Percentiles rank a stretch among this genome's conserved stretches.
phyloP scores from a whole-genome alignment of 1,140 invertebrate species.

The Cotesia glomerata region DNA sequence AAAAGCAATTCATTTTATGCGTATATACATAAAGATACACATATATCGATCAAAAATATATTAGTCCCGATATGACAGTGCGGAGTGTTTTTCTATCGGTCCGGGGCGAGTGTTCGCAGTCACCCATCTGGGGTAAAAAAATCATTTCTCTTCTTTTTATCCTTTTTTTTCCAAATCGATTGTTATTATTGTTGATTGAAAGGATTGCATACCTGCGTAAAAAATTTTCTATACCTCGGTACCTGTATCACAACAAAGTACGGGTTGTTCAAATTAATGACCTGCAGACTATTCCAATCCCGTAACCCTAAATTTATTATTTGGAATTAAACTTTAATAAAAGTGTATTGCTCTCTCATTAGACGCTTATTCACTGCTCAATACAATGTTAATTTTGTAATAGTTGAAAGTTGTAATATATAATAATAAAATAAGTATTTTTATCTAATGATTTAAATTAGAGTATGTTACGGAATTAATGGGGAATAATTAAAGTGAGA shows the following conservation, averaged over 20 bases:
- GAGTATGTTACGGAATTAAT: no score
- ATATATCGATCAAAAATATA: slow-evolving; percentile 65
- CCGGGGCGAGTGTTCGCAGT: slow-evolving; percentile 23
- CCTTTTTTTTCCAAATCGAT: slow-evolving; percentile 5
- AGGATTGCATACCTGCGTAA: slow-evolving; percentile 50
- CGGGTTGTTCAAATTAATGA: slow-evolving; percentile 60
- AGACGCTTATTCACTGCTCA: neutral
- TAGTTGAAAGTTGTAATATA: no score
- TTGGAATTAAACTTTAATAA: neutral
- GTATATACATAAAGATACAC: slow-evolving; percentile 31
- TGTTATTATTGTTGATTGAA: neutral
- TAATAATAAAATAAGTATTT: no score
- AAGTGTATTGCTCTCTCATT: slow-evolving; percentile 3
- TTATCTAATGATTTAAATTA: no score
- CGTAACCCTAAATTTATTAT: slow-evolving; percentile 23
- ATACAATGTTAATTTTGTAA: neutral
- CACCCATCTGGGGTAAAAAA: slow-evolving; percentile 15
- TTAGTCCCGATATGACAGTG: slow-evolving; percentile 63
- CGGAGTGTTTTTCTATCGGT: slow-evolving; percentile 57
- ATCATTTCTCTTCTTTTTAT: slow-evolving; percentile 20
- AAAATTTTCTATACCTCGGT: slow-evolving; percentile 51
- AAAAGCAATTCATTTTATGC: slow-evolving; percentile 37
- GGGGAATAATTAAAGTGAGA: no score
- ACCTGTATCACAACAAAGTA: slow-evolving; percentile 47
- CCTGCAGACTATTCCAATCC: slow-evolving; percentile 45